phyloP scores from a whole-genome alignment of 2,888 invertebrate species.

The Drosophila quinaria region DNA sequence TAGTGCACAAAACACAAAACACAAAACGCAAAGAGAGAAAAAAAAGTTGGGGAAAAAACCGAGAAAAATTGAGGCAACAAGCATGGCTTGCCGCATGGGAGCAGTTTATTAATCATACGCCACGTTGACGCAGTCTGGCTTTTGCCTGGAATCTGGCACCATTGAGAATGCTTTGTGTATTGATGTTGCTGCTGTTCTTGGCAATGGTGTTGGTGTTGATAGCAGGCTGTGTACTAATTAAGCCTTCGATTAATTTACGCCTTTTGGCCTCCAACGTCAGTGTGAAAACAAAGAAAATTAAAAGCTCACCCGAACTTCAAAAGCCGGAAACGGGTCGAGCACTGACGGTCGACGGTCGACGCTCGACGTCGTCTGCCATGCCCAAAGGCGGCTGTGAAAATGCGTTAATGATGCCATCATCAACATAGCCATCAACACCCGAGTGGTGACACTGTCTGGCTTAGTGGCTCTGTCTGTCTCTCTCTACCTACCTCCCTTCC shows the following conservation, averaged over 20 bases:
- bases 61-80: conserved; percentile 22
- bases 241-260: conserved; percentile 84
- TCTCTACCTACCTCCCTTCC: neutral
- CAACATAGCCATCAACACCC: conserved; percentile 67
- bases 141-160: conserved; percentile 15
- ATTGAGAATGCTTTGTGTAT: conserved; percentile 23
- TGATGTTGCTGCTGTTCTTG: conserved; percentile 21
- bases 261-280: conserved; percentile 81
- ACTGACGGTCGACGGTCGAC: conserved; percentile 37
- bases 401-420: conserved; percentile 82
- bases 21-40: conserved; percentile 34
- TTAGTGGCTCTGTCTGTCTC: conserved; percentile 68
- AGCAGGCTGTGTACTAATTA: conserved; percentile 72
- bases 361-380: conserved; percentile 45
- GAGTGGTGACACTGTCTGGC: conserved; percentile 77
- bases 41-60: conserved; percentile 13
- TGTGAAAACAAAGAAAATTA: conserved; percentile 78
- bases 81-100: conserved; percentile 53
- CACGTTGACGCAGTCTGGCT: conserved; percentile 61
- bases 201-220: conserved; percentile 16
- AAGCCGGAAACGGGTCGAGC: conserved; percentile 75
- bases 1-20: conserved; percentile 66
- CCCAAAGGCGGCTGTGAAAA: conserved; percentile 66
- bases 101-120: conserved; percentile 82
- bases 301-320: conserved; percentile 80